A percentile compares a stretch with the other conserved stretches of the same genome.
These are phyloP conservation scores for Subacronicta megacephala DNA, from an alignment of 2,888 invertebrate species.

Conservation along the genomic window DNA sequence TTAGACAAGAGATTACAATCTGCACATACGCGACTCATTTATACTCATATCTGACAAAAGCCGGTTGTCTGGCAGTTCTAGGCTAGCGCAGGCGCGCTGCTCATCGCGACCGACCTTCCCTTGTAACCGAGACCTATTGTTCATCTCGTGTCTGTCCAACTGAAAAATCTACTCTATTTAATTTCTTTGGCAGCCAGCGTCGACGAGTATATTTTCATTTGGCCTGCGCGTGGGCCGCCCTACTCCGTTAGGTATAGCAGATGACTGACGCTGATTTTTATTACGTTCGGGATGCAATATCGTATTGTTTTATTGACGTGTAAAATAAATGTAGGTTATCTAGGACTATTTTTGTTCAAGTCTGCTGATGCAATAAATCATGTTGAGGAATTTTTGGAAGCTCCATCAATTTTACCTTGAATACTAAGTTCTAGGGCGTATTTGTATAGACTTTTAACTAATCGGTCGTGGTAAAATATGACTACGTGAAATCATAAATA, in stretches of 20 bases:
- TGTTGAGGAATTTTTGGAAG: slow-evolving; percentile 26
- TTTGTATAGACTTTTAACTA: neutral
- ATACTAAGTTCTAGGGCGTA: neutral
- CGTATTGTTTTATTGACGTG: slow-evolving; percentile 83
- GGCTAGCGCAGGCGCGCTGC: slow-evolving; percentile 50
- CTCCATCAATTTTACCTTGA: slow-evolving; percentile 4
- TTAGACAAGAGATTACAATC: slow-evolving; percentile 11
- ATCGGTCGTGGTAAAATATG: neutral
- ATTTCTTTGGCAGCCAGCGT: slow-evolving; percentile 85
- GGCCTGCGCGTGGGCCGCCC: slow-evolving; percentile 78
- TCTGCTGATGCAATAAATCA: slow-evolving; percentile 57
- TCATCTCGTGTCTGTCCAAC: slow-evolving; percentile 76
- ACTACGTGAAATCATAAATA: slow-evolving; percentile 26
- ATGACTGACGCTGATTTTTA: slow-evolving; percentile 84
- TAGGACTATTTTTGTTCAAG: slow-evolving; percentile 61
- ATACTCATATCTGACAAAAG: slow-evolving; percentile 8
- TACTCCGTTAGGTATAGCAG: slow-evolving; percentile 77
- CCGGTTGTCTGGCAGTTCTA: slow-evolving; percentile 41
- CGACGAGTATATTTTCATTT: slow-evolving; percentile 84
- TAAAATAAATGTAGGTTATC: slow-evolving; percentile 70
- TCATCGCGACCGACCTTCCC: slow-evolving; percentile 76
- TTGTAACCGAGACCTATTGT: slow-evolving; percentile 83
- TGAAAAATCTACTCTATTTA: slow-evolving; percentile 86
- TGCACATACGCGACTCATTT: too few relatives aligned
- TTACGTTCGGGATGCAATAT: slow-evolving; percentile 78